Evolutionary conservation across 1,140 invertebrate genomes (phyloP), one percentile per base, ranked within the genome.

Genomic region (Pseudomyrmex flavicornis): DNA sequence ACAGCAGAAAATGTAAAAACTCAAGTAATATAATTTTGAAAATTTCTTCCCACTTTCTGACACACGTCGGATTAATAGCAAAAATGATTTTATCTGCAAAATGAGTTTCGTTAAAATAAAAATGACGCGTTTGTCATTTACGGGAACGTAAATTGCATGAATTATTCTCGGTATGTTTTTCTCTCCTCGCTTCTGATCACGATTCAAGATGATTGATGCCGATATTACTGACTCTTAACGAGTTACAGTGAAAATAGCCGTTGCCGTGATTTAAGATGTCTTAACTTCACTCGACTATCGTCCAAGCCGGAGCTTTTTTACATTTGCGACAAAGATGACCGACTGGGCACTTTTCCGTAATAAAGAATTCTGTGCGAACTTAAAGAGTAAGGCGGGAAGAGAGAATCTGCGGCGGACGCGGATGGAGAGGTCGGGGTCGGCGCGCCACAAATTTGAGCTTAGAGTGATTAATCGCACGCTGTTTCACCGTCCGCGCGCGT

Each of bases 391-490:
- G 13, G 9, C 20, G n/a, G n/a, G 8, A n/a, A 26, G 17, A 13
- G 22, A 17, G 76, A 48, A 70, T 76, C 61, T 22, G 74, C 26
- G 48, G 8, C 44, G 56, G 58, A 74, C 72, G 56, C 48, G 63
- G 61, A 5, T 48, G 48, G 26, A 35, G 61, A 62, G 73, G 73
- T 76, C 73, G 74, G 54, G 76, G 66, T 80, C 76, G 76, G 46
- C 54, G 35, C 50, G 76, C 15, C 44, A 48, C 76, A 80, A 80
- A 80, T 80, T 80, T 80, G 66, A 80, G 66, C 66, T 80, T 80
- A 80, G 76, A 72, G 76, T 80, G 76, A 80, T 80, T 80, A 80
- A 80, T 80, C 66, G 66, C 54, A 26, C 76, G 44, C 76, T 72
- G 66, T 75, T 75, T 3, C 73, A 62, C 59, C 58, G 46, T 75